These are phyloP conservation scores for Diabrotica virgifera DNA, from an alignment of 1,140 invertebrate species.

Conservation along the genomic window DNA sequence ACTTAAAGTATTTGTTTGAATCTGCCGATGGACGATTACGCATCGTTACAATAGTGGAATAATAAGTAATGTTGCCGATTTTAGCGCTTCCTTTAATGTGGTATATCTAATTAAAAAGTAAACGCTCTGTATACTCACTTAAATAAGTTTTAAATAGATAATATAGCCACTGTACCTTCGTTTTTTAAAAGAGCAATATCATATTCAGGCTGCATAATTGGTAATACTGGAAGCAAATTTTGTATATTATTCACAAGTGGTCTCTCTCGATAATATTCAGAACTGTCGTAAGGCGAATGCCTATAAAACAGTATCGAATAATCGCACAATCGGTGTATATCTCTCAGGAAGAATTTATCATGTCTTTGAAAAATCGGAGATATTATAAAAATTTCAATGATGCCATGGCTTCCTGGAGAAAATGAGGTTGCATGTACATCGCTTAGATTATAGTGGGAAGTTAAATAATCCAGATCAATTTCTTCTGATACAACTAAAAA, in stretches of 20 bases:
- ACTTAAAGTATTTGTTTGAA: no score
- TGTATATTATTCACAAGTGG: slow-evolving; percentile 40
- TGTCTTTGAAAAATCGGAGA: slow-evolving; percentile 38
- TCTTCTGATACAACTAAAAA: slow-evolving; percentile 33
- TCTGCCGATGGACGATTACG: no score
- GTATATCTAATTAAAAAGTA: no score
- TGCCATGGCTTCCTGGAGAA: slow-evolving; percentile 28
- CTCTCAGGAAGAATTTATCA: slow-evolving; percentile 36
- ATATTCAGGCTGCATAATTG: slow-evolving; percentile 42
- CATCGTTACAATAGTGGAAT: no score
- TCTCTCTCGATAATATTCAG: slow-evolving; percentile 22
- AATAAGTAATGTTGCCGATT: no score
- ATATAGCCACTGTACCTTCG: slow-evolving; percentile 25
- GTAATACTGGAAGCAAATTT: slow-evolving; percentile 45
- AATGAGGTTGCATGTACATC: slow-evolving; percentile 25
- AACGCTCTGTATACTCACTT: no score
- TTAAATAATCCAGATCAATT: slow-evolving; percentile 32
- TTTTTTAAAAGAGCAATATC: slow-evolving; percentile 24
- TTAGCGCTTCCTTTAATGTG: no score
- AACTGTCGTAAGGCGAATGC: slow-evolving; percentile 47
- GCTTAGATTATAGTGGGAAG: slow-evolving; percentile 33
- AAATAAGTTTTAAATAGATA: no score
- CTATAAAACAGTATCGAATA: slow-evolving; percentile 51
- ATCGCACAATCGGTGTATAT: slow-evolving; percentile 53
- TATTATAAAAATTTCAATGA: slow-evolving; percentile 33